Base-by-base conservation (phyloP, 1,140 invertebrate genomes). In the Manduca sexta region DNA sequence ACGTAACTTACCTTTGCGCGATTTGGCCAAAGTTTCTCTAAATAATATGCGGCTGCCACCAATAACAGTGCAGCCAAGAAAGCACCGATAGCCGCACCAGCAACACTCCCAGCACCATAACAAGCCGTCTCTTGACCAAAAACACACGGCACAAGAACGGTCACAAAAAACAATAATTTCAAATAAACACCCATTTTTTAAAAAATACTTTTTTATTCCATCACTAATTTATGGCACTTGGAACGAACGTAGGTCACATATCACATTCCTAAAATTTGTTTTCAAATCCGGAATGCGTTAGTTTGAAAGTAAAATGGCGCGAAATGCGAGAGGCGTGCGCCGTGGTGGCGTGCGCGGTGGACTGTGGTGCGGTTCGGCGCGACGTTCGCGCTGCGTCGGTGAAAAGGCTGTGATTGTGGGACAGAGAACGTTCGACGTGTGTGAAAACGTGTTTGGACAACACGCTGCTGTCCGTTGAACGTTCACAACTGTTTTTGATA, bases 21-120 rank as follows among this genome's bases (percentile, higher is more conserved):
- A 81, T 62, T 84, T 85, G 77, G 84, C 78, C 78, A 85, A 45
- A 79, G 61, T 64, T 77, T 82, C 56, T 78, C 81, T 45, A 85
- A 60, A 60, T 83, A 84, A 69, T 76, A 84, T 30, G 61, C 69
- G 12, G 70, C 77, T 33, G 67, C 78, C 12, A 83, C 69, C 47
- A 85, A 56, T 41, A 85, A 57, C 21, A 85, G 65, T 43, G 80
- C 83, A 39, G 69, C 80, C 45, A 86, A 58, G 47, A 86, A 86
- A 51, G 77, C 79, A 66, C 83, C 83, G 40, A 86, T 73, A 30
- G 83, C 83, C 37, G 83, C 83, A 40, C 80, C 83, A 34, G 83
- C 79, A 35, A 86, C 77, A 60, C 77, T 83, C 31, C 83, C 83
- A 60, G 76, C 79, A 69, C 77, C 73, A 71, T 78, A 86, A 76